Evolutionary conservation across 2,888 invertebrate species (phyloP).

Genomic region (Dilophus febrilis): DNA sequence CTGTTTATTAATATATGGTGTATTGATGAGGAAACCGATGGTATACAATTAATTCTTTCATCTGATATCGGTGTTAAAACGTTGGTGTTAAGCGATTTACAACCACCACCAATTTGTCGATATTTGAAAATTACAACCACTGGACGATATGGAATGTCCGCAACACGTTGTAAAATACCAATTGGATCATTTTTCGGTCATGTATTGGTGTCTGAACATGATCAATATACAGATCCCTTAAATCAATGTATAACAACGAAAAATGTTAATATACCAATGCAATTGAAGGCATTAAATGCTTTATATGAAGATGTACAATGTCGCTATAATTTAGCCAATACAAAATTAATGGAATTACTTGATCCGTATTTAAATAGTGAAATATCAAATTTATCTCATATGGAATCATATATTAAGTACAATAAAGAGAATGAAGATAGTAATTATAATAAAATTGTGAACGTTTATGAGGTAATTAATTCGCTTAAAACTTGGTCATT

Average conservation of each 20-base stretch:
- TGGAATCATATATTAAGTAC: slow-evolving; percentile 64
- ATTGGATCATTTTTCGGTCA: slow-evolving; percentile 90
- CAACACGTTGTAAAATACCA: slow-evolving; percentile 77
- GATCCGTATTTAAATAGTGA: slow-evolving; percentile 64
- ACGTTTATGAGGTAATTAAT: slow-evolving; percentile 31
- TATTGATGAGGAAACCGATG: slow-evolving; percentile 69
- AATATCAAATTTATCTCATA: slow-evolving; percentile 63
- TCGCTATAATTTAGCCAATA: slow-evolving; percentile 66
- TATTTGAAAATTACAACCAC: slow-evolving; percentile 85
- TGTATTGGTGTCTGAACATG: slow-evolving; percentile 55
- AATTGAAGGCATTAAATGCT: slow-evolving; percentile 47
- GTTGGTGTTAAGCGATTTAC: slow-evolving; percentile 71
- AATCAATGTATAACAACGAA: slow-evolving; percentile 21
- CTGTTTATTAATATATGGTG: slow-evolving; percentile 83
- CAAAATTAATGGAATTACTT: slow-evolving; percentile 62
- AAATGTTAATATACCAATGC: slow-evolving; percentile 27
- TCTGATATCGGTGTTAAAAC: slow-evolving; percentile 77
- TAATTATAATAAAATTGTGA: slow-evolving; percentile 33
- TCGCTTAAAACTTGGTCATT: background rate
- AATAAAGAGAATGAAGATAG: slow-evolving; percentile 39
- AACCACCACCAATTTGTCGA: slow-evolving; percentile 77
- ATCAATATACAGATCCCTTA: slow-evolving; percentile 29
- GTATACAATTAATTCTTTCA: slow-evolving; percentile 65
- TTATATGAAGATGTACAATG: slow-evolving; percentile 66
- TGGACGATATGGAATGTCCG: slow-evolving; percentile 81